Evolutionary conservation across 2,888 invertebrate genomes (phyloP).

Genomic region (Synanthedon andrenaeformis): DNA sequence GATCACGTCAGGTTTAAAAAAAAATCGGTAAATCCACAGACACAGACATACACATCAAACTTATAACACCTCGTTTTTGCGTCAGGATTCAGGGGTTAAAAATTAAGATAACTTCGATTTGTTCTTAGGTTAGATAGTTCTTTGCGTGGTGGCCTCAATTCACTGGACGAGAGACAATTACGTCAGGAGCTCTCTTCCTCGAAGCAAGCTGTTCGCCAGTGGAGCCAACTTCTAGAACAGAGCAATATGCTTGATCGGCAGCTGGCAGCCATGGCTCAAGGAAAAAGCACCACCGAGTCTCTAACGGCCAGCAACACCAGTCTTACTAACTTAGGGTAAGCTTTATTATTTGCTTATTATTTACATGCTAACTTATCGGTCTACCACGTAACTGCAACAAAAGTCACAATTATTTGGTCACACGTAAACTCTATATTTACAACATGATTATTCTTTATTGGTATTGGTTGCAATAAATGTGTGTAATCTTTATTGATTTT

Average conservation of each 20-base stretch:
- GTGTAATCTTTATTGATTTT: too few relatives aligned
- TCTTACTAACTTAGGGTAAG: constrained; percentile 60
- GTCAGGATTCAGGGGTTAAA: too few relatives aligned
- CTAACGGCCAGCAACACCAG: constrained; percentile 62
- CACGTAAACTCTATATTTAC: too few relatives aligned
- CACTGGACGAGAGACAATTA: constrained; percentile 59
- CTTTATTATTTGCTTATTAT: constrained; percentile 7
- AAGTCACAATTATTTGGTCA: too few relatives aligned
- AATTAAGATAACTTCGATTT: too few relatives aligned
- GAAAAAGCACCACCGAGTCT: constrained; percentile 52
- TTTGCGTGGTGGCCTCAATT: constrained; percentile 60
- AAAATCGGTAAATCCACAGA: too few relatives aligned
- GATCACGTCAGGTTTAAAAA: too few relatives aligned
- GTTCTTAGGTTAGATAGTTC: constrained; percentile 52
- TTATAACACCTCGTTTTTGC: too few relatives aligned
- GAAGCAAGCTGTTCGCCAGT: constrained; percentile 53
- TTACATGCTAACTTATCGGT: background rate
- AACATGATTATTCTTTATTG: too few relatives aligned
- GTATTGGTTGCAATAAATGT: too few relatives aligned
- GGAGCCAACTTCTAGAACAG: constrained; percentile 61
- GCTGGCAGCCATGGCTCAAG: constrained; percentile 59
- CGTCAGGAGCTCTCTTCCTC: constrained; percentile 59
- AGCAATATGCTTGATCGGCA: constrained; percentile 55
- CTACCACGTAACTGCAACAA: too few relatives aligned
- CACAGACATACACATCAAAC: too few relatives aligned